Evolutionary conservation across 2,113 vertebrate genomes (phyloP).

Genomic region (Electrona antarctica): DNA sequence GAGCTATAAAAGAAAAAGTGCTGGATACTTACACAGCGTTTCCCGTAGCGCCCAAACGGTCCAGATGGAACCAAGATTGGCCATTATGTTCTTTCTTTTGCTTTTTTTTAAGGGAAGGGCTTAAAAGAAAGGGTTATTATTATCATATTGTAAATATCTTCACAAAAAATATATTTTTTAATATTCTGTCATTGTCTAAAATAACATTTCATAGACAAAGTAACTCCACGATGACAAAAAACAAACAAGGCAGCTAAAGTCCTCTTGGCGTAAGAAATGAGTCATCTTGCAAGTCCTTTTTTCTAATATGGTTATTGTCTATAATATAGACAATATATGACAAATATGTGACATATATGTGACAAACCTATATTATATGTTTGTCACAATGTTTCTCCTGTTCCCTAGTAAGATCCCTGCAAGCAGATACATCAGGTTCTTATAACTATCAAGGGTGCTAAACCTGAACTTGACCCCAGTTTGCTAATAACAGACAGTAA

Average conservation of each 20-base stretch:
- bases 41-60: not conserved
- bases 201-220: slow-evolving; percentile 47
- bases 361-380: not conserved
- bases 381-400: not conserved
- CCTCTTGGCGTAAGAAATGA: slow-evolving; percentile 52
- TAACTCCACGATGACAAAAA: slow-evolving; percentile 20
- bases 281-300: not conserved
- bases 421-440: too few relatives aligned
- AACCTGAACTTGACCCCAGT: too few relatives aligned
- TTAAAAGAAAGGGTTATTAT: slow-evolving; percentile 23
- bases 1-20: slow-evolving; percentile 58
- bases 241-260: slow-evolving; percentile 69
- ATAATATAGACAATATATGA: not conserved
- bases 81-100: slow-evolving; percentile 9
- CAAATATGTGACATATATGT: too few relatives aligned
- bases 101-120: slow-evolving; percentile 37
- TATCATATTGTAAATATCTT: slow-evolving; percentile 49
- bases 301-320: not conserved
- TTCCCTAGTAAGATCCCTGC: too few relatives aligned
- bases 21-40: slow-evolving; percentile 74
- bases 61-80: slow-evolving; percentile 31
- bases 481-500: too few relatives aligned
- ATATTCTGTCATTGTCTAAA: slow-evolving; percentile 46
- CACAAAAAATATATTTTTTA: slow-evolving; percentile 50
- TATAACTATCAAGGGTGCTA: too few relatives aligned